Evolutionary conservation across 2,797 vertebrate species (phyloP).

Genomic region (Macrochelys suwanniensis): DNA sequence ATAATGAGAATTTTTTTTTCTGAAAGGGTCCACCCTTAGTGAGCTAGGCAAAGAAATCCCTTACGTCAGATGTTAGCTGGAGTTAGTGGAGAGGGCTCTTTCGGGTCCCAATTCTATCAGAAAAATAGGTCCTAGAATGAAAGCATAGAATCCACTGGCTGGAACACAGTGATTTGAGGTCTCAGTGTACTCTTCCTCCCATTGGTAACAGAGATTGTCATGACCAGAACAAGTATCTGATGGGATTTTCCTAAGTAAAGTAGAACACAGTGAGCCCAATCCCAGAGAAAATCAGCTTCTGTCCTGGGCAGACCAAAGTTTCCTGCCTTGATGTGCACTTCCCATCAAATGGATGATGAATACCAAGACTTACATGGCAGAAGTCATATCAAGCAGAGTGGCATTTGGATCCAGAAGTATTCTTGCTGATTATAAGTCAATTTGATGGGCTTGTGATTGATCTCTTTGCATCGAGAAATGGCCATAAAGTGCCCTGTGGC

Average conservation of each 20-base stretch:
- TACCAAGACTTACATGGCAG: neutral
- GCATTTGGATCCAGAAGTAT: neutral
- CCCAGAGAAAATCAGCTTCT: neutral
- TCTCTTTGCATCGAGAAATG: neutral
- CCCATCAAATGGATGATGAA: neutral
- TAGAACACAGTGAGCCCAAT: neutral
- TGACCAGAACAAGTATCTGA: no score
- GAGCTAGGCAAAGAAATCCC: neutral
- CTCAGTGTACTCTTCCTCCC: neutral
- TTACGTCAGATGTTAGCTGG: neutral
- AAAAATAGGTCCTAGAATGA: neutral
- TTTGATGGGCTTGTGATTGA: accelerated
- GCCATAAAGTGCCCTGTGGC: neutral
- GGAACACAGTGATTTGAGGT: neutral
- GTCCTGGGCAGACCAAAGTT: neutral
- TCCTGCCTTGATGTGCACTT: neutral
- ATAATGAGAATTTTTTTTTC: neutral
- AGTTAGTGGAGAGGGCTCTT: neutral
- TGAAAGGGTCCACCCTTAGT: accelerated
- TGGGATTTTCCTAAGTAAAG: neutral
- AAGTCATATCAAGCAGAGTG: neutral
- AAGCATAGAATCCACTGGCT: neutral
- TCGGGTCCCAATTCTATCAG: neutral
- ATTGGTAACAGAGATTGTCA: neutral
- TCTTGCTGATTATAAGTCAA: neutral